Conservation (phyloP, 2,888 invertebrate species). For the Tryphoninae sp. region DNA sequence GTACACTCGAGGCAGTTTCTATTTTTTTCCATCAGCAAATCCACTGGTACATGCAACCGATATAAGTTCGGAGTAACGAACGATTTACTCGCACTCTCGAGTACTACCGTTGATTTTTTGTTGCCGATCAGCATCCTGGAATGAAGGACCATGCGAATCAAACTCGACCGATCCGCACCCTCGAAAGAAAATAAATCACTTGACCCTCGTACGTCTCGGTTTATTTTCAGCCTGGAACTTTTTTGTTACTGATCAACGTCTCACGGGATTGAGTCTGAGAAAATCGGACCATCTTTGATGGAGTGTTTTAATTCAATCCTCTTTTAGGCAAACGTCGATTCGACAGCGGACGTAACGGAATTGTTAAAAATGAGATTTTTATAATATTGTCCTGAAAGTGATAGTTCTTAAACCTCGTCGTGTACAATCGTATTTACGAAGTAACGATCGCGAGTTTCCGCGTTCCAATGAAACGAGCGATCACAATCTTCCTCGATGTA, state of each 20-base stretch:
- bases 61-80: constrained; percentile 19
- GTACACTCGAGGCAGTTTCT: constrained; percentile 19
- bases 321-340: background rate
- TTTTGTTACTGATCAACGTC: constrained; percentile 30
- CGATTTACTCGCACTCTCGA: constrained; percentile 45
- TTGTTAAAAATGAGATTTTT: no score
- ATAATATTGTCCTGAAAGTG: background rate
- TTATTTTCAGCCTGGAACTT: constrained; percentile 14
- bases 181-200: constrained; percentile 14
- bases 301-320: background rate
- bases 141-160: constrained; percentile 51
- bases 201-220: background rate
- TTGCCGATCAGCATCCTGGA: constrained; percentile 49
- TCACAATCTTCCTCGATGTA: constrained; percentile 43
- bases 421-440: background rate
- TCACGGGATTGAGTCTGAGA: constrained; percentile 10
- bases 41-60: constrained; percentile 5
- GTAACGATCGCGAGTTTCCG: constrained; percentile 34
- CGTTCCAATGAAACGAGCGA: constrained; percentile 48
- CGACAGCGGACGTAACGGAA: background rate
- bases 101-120: constrained; percentile 39
- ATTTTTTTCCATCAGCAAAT: constrained; percentile 32
- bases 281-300: background rate
- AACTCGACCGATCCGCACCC: background rate
- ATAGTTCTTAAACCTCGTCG: background rate